Base-by-base conservation (phyloP, 2,113 vertebrate genomes). In the Hystrix cristata region DNA sequence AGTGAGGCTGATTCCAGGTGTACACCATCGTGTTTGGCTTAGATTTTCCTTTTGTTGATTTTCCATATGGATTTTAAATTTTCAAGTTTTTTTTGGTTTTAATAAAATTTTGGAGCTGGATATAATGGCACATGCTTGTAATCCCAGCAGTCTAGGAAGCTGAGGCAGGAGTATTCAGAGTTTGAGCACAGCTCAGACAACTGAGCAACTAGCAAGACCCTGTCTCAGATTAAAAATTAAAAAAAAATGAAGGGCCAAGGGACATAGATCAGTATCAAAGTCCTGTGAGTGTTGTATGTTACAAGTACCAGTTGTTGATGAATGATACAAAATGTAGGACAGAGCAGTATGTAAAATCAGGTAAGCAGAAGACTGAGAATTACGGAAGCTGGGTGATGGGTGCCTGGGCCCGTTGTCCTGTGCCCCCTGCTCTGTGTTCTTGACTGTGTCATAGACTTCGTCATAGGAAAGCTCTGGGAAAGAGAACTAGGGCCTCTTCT, bases 51-150 rank as follows among this genome's bases (percentile, higher is more conserved):
- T 57, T 74, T 67, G 25, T 89, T 94, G 9, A 65, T 64, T 9
- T 23, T 89, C 19, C 38, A n/a, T 18, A 34, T 64, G 13, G 18
- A 76, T 43, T 62, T 89, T 60, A 64, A n/a, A 4, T 78, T 78
- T 88, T 91, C 18, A 5, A 92, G 5, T 72, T 80, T 85, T 86
- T 81, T 87, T 48, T 46, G 53, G 34, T 94, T 91, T 95, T 34
- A 74, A 55, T 48, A 15, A 38, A 23, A 69, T 84, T 76, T 89
- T 78, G 25, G 55, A 57, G 55, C 55, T 15, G 15, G 10, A 15
- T 57, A 57, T 15, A 57, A 15, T 57, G 55, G 15, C 10, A 15
- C 55, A 57, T 15, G 15, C 55, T 48, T 78, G 27, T 31, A 78
- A 31, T 31, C 48, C 48, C 48, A 78, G 25, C 14, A 53, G 7